Base-by-base conservation (phyloP, 2,888 invertebrate genomes). In the Himalopsyche tibetana region DNA sequence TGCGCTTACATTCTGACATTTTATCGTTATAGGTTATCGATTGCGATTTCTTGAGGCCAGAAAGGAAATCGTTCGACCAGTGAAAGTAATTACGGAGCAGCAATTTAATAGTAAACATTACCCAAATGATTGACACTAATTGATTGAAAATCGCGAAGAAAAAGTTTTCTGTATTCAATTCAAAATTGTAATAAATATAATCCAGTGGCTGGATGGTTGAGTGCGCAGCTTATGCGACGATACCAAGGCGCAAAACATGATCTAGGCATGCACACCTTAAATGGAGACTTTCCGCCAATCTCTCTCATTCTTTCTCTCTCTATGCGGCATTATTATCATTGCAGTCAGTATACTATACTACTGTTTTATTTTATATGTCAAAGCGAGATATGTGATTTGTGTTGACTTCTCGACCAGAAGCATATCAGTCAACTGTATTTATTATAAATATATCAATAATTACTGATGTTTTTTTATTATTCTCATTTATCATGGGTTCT, bases 71-170 rank as follows among this genome's bases (percentile, higher is more conserved):
- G 40, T 74, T 74, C 38, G 40, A 85, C 28, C 82, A 84, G 87
- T 83, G 87, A 87, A 86, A 87, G 84, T 86, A 84, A 86, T 86
- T 86, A 82, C 42, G 28, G 56, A 74, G 82, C 56, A 80, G 40
- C 69, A 36, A n/a, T 38, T 80, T 83, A 80, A 80, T 63, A 63
- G 63, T 63, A 9, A 63, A 63, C 63, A 63, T 63, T 63, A 63
- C n/a, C 51, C 79, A 82, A 87, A 85, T 86, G 88, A 88, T 86
- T 88, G 88, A 88, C 88, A 51, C 69, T 88, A 88, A 88, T 88
- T 88, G 88, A 88, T 83, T 81, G 42, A 83, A 88, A 86, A 87
- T 55, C 51, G 55, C 15, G 55, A 80, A 55, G 80, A 38, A 42
- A 82, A 63, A 56, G 38, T 19, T 63, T 38, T 36, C 74, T 63